Conservation (phyloP, 2,888 invertebrate species). For the Scaptomyza parva region DNA sequence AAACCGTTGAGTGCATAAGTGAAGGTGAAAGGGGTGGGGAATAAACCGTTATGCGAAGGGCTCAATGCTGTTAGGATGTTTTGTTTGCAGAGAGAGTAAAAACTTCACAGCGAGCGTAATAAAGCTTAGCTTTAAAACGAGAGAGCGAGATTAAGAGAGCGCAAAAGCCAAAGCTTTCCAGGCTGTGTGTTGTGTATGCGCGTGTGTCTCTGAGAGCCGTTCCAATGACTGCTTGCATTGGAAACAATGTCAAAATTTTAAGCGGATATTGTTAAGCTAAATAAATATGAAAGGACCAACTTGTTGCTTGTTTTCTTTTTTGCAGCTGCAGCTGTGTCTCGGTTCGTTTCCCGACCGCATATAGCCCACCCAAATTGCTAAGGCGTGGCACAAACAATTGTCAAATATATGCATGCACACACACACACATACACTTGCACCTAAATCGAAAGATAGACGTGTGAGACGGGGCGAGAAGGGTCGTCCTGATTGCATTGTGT, state of each 20-base stretch:
- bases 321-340: constrained; percentile 39
- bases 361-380: constrained; percentile 69
- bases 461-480: constrained; percentile 30
- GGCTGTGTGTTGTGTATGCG: background rate
- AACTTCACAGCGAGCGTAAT: constrained; percentile 1
- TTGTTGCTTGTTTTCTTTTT: constrained; percentile 45
- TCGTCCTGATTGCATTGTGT: constrained; percentile 71
- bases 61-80: constrained; percentile 21
- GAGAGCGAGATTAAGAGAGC: background rate
- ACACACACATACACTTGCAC: constrained; percentile 9
- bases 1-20: constrained; percentile 58
- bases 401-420: constrained; percentile 32
- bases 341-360: background rate
- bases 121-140: constrained; percentile 14
- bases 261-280: constrained; percentile 26
- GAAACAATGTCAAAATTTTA: constrained; percentile 14
- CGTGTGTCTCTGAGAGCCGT: background rate
- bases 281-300: constrained; percentile 43
- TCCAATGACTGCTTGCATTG: constrained; percentile 2
- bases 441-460: background rate
- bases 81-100: background rate
- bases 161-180: constrained; percentile 18
- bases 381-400: constrained; percentile 70
- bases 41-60: background rate
- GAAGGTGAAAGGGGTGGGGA: constrained; percentile 15